Evolutionary conservation across 2,113 vertebrate species (phyloP).

Genomic region (Embiotoca jacksoni): DNA sequence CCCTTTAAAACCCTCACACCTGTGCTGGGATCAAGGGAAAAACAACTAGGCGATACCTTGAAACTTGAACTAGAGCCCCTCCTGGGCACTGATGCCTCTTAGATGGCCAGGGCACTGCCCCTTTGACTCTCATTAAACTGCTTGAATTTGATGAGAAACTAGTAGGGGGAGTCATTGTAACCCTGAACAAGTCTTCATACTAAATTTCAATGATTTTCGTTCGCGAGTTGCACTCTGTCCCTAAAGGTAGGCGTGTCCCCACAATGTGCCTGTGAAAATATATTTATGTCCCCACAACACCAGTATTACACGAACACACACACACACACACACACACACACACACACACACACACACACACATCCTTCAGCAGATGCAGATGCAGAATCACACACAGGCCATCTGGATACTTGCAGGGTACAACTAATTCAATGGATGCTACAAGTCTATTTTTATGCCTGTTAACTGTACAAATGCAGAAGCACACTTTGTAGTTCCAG

Average conservation of each 20-base stretch:
- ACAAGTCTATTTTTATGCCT: conserved; percentile 50
- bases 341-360: background rate
- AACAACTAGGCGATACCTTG: too few relatives aligned
- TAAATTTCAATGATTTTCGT: background rate
- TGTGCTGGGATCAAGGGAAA: too few relatives aligned
- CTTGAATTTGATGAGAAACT: too few relatives aligned
- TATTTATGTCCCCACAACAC: conserved; percentile 26
- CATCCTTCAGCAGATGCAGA: conserved; percentile 6
- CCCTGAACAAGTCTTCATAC: background rate
- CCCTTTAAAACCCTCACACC: too few relatives aligned
- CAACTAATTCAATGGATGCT: conserved; percentile 56
- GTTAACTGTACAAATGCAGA: conserved; percentile 17
- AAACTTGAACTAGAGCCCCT: too few relatives aligned
- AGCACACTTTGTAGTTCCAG: background rate
- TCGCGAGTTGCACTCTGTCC: background rate
- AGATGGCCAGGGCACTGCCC: too few relatives aligned
- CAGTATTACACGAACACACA: background rate
- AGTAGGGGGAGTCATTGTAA: too few relatives aligned
- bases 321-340: background rate
- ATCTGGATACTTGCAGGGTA: conserved; percentile 61
- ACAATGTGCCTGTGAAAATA: background rate
- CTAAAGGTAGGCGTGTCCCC: background rate
- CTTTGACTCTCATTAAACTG: too few relatives aligned
- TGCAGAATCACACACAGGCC: conserved; percentile 39
- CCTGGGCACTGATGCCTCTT: too few relatives aligned